Base-by-base conservation (phyloP, 2,797 vertebrate species). In the Rallus crepitans region DNA sequence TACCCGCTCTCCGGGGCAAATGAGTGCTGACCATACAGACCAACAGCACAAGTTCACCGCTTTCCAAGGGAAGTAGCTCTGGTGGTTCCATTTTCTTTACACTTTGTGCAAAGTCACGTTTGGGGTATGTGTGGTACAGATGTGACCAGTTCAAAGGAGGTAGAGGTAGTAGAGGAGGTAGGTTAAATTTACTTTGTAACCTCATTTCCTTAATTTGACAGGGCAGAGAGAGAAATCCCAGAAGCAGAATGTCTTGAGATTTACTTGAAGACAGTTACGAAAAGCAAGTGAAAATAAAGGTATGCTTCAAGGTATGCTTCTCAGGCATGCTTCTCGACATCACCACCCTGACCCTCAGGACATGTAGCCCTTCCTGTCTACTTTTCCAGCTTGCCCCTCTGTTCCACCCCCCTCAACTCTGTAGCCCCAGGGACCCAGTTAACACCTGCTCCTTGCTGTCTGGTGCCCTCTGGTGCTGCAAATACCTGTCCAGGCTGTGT, bases 401-500 rank as follows among this genome's bases (percentile, higher is more conserved):
- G 5, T 69, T 90, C 20, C 63, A 66, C 15, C 4, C 20, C 12
- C 10, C 30, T 48, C 19, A 45, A 8, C 16, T 70, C 11, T 82
- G 64, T 64, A 82, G 42, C n/a, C 71, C 23, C 35, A 47, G 30
- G 60, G 68, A 79, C 40, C 7, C 37, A 18, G 53, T 40, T 75
- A 56, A 40, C 64, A 78, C 48, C 37, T 89, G 89, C 89, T 87
- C 20, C 48, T 87, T 94, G 90, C 73, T 73, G 45, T 94, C 52
- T 96, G 81, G 83, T 96, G 95, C 93, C 90, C 93, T 96, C 94
- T 90, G 88, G 93, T 94, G 94, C 93, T 94, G 53, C 72, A 73
- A 48, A 48, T 20, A 92, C 66, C 73, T 83, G 50, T 20, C 33
- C 6, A 9, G 73, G n/a, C 59, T 65, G 33, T 19, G 15, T 72